A percentile compares a stretch with the other conserved stretches of the same genome.
phyloP scores from a whole-genome alignment of 2,113 vertebrate genomes.

The Odontesthes bonariensis region DNA sequence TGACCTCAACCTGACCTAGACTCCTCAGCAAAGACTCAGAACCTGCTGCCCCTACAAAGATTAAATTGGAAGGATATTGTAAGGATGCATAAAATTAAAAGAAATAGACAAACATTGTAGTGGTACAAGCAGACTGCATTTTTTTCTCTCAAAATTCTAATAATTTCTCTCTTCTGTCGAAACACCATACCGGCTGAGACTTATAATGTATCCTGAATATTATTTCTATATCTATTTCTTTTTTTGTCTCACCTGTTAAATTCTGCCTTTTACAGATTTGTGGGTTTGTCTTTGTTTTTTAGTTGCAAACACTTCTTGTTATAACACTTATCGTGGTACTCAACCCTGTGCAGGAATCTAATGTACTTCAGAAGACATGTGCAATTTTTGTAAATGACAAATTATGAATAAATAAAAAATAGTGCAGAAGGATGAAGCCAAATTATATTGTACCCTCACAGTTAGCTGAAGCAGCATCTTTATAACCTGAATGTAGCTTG shows the following conservation, averaged over 20 bases:
- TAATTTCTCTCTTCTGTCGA: no score
- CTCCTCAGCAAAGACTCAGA: background rate
- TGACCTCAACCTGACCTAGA: background rate
- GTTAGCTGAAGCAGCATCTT: background rate
- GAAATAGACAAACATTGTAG: background rate
- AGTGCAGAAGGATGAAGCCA: background rate
- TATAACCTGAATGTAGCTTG: background rate
- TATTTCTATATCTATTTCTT: no score
- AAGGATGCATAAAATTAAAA: background rate
- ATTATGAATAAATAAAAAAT: background rate
- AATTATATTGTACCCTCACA: background rate
- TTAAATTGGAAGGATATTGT: background rate
- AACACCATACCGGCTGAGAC: no score
- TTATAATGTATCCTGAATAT: no score
- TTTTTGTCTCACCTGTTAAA: no score
- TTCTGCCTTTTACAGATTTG: no score
- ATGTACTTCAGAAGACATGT: background rate
- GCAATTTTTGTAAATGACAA: no score
- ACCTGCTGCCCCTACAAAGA: background rate
- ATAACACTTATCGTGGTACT: no score
- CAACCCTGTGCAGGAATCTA: background rate
- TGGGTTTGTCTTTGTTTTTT: background rate
- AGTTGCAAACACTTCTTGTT: background rate
- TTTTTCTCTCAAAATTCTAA: no score
- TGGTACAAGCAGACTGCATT: background rate